Evolutionary conservation across 2,113 vertebrate species (phyloP), one percentile per base, ranked within the genome.

Genomic region (Forbesichthys agassizii): DNA sequence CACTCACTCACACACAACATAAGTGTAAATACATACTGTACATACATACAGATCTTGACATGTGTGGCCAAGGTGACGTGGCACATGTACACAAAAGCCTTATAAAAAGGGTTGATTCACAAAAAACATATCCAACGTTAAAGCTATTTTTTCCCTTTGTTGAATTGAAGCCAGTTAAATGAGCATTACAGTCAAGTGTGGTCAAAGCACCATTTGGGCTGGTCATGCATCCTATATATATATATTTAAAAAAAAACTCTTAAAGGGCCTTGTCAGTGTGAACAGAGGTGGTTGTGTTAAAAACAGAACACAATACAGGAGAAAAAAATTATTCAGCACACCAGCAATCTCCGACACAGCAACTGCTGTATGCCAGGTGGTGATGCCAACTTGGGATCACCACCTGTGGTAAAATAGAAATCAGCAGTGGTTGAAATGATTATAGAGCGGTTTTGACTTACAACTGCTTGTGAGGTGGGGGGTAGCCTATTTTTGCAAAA

Each of bases 181-280:
- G 59, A 68, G 59, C 62, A 52, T 66, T 73, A 80, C 78, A 86
- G 86, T 76, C 71, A 54, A 79, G 77, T 70, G 80, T 83, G 80
- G 36, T 83, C 66, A 11, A 61, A 87, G 86, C 87, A 89, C 87
- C 84, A 78, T 69, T 66, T 53, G 33, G 71, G 61, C 68, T 36
- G 64, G 68, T 69, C 55, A n/a, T 18, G 7, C 54, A 56, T 74
- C 60, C 59, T 33, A 63, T 27, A 27, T 3, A 27, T 27, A 27
- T 3, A 27, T 3, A 27, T 2, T 20, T 56, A 36, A n/a, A 53
- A 61, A 71, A 76, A 66, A 47, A 46, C 49, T 78, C n/a, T 82
- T 82, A 82, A 85, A 84, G 83, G 85, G 77, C 42, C 27, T 42
- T 33, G 68, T 48, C 62, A 7, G 36, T 1, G 64, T 16, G 64